These are phyloP conservation scores for Arrhamphus sclerolepis DNA, from an alignment of 2,797 vertebrate genomes.

Conservation along the genomic window DNA sequence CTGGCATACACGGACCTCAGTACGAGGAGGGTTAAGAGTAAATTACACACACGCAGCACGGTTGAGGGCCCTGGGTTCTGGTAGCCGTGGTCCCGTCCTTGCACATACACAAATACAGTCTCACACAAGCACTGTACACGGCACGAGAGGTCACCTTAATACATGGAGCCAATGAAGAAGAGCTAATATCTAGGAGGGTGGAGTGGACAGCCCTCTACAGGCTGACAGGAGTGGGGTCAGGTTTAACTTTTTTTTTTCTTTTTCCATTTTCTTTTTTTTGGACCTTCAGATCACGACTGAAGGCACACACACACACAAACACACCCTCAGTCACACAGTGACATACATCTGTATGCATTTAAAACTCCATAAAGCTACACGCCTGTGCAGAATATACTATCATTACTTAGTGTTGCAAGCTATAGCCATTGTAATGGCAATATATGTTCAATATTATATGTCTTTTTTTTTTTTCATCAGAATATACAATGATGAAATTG, in stretches of 20 bases:
- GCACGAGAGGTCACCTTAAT: slow-evolving; percentile 95
- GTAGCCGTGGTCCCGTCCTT: slow-evolving; percentile 86
- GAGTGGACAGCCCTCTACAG: slow-evolving; percentile 86
- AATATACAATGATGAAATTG: slow-evolving; percentile 97
- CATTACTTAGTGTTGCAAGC: slow-evolving; percentile 96
- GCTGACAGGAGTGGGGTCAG: slow-evolving; percentile 70
- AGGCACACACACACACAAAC: slow-evolving; percentile 25
- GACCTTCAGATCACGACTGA: slow-evolving; percentile 59
- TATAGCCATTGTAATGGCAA: slow-evolving; percentile 87
- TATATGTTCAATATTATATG: slow-evolving; percentile 91
- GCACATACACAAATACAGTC: slow-evolving; percentile 89
- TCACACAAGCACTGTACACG: slow-evolving; percentile 98
- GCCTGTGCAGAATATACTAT: slow-evolving; percentile 91
- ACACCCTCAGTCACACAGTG: slow-evolving; percentile 59
- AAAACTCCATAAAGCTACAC: slow-evolving; percentile 90
- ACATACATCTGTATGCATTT: slow-evolving; percentile 86
- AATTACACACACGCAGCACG: slow-evolving; percentile 77
- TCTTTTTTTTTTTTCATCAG: slow-evolving; percentile 82
- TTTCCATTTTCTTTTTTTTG: slow-evolving; percentile 84
- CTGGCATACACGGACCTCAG: slow-evolving; percentile 96
- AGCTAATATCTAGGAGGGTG: slow-evolving; percentile 87
- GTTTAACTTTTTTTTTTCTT: slow-evolving; percentile 79
- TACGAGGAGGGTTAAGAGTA: slow-evolving; percentile 82
- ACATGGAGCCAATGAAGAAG: slow-evolving; percentile 90
- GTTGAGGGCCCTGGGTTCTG: slow-evolving; percentile 66